Evolutionary conservation across 2,888 invertebrate genomes (phyloP).

Genomic region (Tanypteryx hageni): DNA sequence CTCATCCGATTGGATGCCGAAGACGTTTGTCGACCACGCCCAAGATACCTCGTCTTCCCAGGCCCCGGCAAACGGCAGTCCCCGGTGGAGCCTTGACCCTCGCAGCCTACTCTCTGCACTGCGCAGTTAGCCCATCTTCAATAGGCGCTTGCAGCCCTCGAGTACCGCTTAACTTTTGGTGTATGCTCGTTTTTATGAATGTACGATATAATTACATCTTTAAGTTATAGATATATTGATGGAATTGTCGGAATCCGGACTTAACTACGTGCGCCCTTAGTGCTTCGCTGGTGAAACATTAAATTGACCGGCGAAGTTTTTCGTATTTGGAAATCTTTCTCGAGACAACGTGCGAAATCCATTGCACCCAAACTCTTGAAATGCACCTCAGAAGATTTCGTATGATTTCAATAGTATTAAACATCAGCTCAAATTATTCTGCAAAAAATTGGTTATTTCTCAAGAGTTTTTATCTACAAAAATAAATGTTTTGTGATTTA

Average conservation of each 20-base stretch:
- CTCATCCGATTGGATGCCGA: neutral
- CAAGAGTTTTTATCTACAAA: too few species aligned
- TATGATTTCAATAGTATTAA: too few species aligned
- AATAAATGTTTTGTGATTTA: too few species aligned
- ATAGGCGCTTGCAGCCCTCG: too few species aligned
- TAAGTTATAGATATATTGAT: too few species aligned
- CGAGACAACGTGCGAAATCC: too few species aligned
- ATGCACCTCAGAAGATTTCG: too few species aligned
- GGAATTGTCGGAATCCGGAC: neutral
- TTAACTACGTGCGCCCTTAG: neutral
- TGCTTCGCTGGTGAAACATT: neutral
- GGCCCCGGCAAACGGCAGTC: neutral
- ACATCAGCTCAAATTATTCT: too few species aligned
- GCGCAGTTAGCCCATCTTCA: neutral
- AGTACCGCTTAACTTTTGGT: neutral
- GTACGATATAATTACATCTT: neutral
- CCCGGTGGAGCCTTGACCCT: neutral
- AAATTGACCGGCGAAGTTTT: too few species aligned
- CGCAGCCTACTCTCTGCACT: neutral
- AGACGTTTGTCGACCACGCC: neutral
- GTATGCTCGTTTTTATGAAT: neutral
- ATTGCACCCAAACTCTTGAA: too few species aligned
- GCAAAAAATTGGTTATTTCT: too few species aligned
- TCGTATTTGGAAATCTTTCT: too few species aligned
- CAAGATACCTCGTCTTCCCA: neutral